A percentile compares a stretch with the other conserved stretches of the same genome.
Evolutionary conservation across 2,113 vertebrate genomes (phyloP).

Genomic region (Zapornia atra): DNA sequence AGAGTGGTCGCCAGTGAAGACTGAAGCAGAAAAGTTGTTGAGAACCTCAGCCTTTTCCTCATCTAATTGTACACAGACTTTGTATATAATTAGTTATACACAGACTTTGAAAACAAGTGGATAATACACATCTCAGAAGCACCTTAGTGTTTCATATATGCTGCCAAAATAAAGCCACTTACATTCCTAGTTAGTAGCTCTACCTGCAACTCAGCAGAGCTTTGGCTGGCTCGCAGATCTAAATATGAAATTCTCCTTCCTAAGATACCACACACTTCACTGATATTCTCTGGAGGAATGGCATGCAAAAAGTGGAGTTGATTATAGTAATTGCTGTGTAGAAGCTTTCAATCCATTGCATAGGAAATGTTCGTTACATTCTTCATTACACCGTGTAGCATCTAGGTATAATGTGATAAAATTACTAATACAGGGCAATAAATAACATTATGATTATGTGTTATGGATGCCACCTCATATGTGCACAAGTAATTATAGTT

Average conservation of each 20-base stretch:
- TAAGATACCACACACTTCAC: not conserved
- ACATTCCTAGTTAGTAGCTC: not conserved
- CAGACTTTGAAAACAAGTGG: not conserved
- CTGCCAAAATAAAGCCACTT: not conserved
- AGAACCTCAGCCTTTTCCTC: no score
- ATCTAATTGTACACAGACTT: no score
- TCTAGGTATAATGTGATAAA: slow-evolving; percentile 26
- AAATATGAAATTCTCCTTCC: slow-evolving; percentile 27
- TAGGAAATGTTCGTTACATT: slow-evolving; percentile 2
- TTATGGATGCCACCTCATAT: slow-evolving; percentile 7
- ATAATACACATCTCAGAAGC: not conserved
- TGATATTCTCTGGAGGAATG: not conserved
- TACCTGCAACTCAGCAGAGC: not conserved
- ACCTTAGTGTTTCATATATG: not conserved
- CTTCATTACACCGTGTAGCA: slow-evolving; percentile 1
- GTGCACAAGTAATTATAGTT: slow-evolving; percentile 33
- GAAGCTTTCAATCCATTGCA: not conserved
- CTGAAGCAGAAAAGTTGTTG: no score
- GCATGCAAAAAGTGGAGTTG: not conserved
- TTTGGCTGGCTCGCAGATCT: not conserved
- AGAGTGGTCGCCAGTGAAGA: no score
- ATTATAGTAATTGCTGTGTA: not conserved
- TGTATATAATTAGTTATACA: not conserved
- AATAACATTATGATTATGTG: slow-evolving; percentile 44
- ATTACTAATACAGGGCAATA: slow-evolving; percentile 49